Conservation (phyloP, 1,140 invertebrate species). For the Trichoplusia ni region DNA sequence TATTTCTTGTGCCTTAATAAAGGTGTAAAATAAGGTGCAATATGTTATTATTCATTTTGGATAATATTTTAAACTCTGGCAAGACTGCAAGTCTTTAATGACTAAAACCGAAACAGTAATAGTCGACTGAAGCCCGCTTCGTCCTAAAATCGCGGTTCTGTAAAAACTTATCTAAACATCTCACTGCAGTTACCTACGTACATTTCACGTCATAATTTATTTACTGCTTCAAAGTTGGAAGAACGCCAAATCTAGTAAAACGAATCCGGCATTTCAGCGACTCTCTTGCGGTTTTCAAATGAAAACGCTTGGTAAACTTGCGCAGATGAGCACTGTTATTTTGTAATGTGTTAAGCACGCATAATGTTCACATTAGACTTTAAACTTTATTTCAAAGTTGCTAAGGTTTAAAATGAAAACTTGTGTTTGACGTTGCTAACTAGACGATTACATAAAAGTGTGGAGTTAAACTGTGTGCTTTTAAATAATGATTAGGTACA, state of each 20-base stretch:
- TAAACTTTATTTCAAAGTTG: background rate
- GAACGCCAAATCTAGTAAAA: slow-evolving; percentile 31
- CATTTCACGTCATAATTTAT: slow-evolving; percentile 34
- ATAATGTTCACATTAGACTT: background rate
- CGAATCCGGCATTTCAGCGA: slow-evolving; percentile 36
- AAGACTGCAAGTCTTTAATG: too few relatives aligned
- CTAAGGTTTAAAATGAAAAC: background rate
- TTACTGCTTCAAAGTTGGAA: slow-evolving; percentile 27
- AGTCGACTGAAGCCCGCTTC: too few relatives aligned
- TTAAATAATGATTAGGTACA: slow-evolving; percentile 30
- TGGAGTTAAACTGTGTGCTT: slow-evolving; percentile 14
- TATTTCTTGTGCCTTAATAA: too few relatives aligned
- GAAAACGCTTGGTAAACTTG: slow-evolving; percentile 33
- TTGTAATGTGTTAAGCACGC: slow-evolving; percentile 29
- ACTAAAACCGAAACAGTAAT: too few relatives aligned
- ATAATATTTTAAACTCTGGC: too few relatives aligned
- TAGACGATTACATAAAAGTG: slow-evolving; percentile 19
- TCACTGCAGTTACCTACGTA: slow-evolving; percentile 19
- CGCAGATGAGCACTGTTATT: slow-evolving; percentile 19
- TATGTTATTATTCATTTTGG: too few relatives aligned
- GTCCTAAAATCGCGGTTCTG: background rate
- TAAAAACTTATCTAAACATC: slow-evolving; percentile 14
- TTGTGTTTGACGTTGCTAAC: background rate
- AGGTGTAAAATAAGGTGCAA: too few relatives aligned
- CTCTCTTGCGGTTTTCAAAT: slow-evolving; percentile 34